Conservation (phyloP, 1,140 invertebrate genomes). For the Caenorhabditis remanei region DNA sequence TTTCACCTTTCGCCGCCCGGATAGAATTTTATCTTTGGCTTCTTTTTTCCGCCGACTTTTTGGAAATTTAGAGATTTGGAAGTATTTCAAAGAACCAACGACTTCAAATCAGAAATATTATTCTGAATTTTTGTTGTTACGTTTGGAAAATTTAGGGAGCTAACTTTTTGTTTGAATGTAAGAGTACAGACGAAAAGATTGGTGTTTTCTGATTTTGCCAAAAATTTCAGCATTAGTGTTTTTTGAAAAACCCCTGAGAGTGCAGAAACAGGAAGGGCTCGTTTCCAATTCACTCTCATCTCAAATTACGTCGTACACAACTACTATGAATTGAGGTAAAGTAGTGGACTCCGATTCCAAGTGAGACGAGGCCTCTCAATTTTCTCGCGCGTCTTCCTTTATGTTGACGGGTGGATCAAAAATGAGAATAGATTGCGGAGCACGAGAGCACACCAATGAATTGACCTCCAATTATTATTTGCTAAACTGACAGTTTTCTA, state of each 20-base stretch:
- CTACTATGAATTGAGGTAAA: slow-evolving; percentile 45
- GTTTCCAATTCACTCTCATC: slow-evolving; percentile 25
- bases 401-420: slow-evolving; percentile 1
- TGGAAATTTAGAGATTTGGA: background rate
- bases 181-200: too few relatives aligned
- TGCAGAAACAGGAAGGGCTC: slow-evolving; percentile 13
- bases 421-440: slow-evolving; percentile 1
- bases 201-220: too few relatives aligned
- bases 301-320: slow-evolving; percentile 40
- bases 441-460: background rate
- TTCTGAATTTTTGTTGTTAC: too few relatives aligned
- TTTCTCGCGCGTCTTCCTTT: slow-evolving; percentile 24
- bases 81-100: background rate
- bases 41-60: background rate
- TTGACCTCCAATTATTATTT: slow-evolving; percentile 54
- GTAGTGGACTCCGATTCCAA: slow-evolving; percentile 3
- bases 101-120: too few relatives aligned
- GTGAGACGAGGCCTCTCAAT: background rate
- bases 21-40: slow-evolving; percentile 4
- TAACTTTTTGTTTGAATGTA: too few relatives aligned
- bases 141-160: too few relatives aligned
- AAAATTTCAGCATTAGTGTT: background rate
- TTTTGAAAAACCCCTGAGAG: background rate
- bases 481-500: slow-evolving; percentile 42
- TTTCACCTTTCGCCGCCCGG: slow-evolving; percentile 20